phyloP scores from a whole-genome alignment of 2,888 invertebrate genomes.

The Agrilus mali region DNA sequence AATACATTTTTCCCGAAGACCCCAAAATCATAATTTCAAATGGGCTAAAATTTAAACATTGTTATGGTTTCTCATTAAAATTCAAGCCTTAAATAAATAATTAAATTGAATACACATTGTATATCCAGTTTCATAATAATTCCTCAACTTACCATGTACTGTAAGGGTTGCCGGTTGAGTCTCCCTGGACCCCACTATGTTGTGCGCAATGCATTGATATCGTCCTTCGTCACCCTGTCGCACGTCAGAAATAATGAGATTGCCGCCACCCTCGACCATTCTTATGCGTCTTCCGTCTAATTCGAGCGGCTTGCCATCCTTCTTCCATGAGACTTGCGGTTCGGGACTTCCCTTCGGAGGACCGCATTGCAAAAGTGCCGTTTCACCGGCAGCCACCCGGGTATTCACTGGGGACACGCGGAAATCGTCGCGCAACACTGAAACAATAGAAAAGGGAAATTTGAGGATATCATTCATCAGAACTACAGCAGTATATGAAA shows the following conservation, averaged over 20 bases:
- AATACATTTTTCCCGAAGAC: too few species aligned
- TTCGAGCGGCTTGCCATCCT: slow-evolving; percentile 43
- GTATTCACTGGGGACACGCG: slow-evolving; percentile 80
- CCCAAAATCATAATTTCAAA: too few species aligned
- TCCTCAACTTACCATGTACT: slow-evolving; percentile 57
- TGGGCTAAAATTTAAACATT: too few species aligned
- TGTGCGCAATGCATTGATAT: slow-evolving; percentile 85
- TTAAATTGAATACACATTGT: too few species aligned
- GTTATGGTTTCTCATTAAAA: too few species aligned
- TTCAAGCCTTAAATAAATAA: too few species aligned
- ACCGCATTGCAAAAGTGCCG: slow-evolving; percentile 81
- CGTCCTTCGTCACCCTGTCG: slow-evolving; percentile 81
- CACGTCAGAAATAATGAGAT: slow-evolving; percentile 81
- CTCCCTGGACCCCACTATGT: slow-evolving; percentile 79
- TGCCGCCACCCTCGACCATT: slow-evolving; percentile 81
- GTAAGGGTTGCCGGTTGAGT: slow-evolving; percentile 70
- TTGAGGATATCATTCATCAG: too few species aligned
- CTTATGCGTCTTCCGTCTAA: slow-evolving; percentile 36
- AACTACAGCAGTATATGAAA: too few species aligned
- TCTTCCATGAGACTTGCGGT: slow-evolving; percentile 85
- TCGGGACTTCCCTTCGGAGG: slow-evolving; percentile 93
- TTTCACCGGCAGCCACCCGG: slow-evolving; percentile 85
- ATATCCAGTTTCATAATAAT: too few species aligned
- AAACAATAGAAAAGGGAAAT: slow-evolving; percentile 29
- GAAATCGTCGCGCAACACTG: slow-evolving; percentile 94